A percentile compares a stretch with the other conserved stretches of the same genome.
These are phyloP conservation scores for Hycleus cichorii DNA, from an alignment of 1,140 invertebrate species.

Conservation along the genomic window DNA sequence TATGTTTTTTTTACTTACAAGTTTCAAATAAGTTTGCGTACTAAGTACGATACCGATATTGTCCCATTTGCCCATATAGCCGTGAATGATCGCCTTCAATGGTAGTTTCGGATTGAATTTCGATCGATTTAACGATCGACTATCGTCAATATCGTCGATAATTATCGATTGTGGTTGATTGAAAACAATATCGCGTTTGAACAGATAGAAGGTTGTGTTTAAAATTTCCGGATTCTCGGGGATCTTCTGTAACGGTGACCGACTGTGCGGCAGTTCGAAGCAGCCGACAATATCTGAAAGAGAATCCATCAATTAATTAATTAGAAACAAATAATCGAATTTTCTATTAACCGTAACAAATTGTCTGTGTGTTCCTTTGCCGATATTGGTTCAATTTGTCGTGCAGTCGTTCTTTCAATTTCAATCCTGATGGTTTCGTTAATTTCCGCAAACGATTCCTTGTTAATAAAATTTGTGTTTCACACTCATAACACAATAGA, in stretches of 20 bases:
- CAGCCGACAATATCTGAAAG: conserved; percentile 36
- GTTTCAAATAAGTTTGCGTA: conserved; percentile 34
- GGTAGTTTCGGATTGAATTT: conserved; percentile 44
- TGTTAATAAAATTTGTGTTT: too few relatives aligned
- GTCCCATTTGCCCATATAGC: conserved; percentile 39
- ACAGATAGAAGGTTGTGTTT: conserved; percentile 52
- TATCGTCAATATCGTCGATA: conserved; percentile 39
- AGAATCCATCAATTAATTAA: neutral
- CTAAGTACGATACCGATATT: conserved; percentile 29
- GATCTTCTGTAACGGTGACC: conserved; percentile 34
- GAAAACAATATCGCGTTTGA: conserved; percentile 42
- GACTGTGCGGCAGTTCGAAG: conserved; percentile 36
- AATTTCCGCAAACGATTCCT: conserved; percentile 15
- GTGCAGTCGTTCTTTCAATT: conserved; percentile 23
- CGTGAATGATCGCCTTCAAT: conserved; percentile 57
- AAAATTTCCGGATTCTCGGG: conserved; percentile 36
- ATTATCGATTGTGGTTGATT: conserved; percentile 36
- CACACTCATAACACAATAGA: too few relatives aligned
- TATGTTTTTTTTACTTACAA: conserved; percentile 29
- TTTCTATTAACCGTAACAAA: conserved; percentile 30
- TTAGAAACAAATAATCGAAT: too few relatives aligned
- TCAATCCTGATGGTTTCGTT: conserved; percentile 9
- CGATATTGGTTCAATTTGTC: conserved; percentile 25
- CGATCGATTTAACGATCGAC: conserved; percentile 44
- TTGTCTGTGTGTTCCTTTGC: conserved; percentile 24